Conservation (phyloP, 2,113 vertebrate species). For the Hypocryptadius cinnamomeus region DNA sequence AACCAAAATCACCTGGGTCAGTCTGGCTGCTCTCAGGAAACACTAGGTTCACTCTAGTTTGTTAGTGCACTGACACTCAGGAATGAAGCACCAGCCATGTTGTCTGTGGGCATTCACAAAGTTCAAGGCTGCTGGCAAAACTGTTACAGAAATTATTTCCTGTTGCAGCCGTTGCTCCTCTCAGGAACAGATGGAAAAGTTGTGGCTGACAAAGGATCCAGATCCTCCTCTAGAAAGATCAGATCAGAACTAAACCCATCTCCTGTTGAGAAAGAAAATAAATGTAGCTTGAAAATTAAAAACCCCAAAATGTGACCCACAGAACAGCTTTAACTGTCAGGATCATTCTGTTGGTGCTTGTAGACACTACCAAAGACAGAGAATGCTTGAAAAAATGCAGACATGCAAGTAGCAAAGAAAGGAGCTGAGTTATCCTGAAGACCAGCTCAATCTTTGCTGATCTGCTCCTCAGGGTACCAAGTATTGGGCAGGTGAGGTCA, state of each 20-base stretch:
- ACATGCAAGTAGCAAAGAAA: not conserved
- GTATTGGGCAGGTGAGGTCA: not conserved
- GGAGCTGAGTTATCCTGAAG: not conserved
- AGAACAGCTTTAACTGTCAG: not conserved
- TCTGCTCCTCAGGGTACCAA: not conserved
- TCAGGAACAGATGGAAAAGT: not conserved
- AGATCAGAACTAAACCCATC: not conserved
- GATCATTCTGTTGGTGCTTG: not conserved
- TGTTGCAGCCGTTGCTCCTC: not conserved
- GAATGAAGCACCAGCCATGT: not conserved
- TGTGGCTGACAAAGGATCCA: not conserved
- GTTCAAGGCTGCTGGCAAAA: not conserved
- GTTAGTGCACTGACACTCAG: not conserved
- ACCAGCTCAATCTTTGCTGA: not conserved
- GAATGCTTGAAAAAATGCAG: not conserved
- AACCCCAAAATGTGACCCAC: accelerated
- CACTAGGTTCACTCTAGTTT: not conserved
- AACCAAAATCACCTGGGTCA: not conserved
- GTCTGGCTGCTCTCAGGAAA: not conserved
- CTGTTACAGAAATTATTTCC: not conserved
- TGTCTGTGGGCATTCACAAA: not conserved
- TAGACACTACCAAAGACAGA: not conserved
- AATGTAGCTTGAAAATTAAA: not conserved
- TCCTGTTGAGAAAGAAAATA: not conserved
- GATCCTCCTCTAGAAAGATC: not conserved